phyloP scores from a whole-genome alignment of 1,140 invertebrate genomes.

The Prorops nasuta region DNA sequence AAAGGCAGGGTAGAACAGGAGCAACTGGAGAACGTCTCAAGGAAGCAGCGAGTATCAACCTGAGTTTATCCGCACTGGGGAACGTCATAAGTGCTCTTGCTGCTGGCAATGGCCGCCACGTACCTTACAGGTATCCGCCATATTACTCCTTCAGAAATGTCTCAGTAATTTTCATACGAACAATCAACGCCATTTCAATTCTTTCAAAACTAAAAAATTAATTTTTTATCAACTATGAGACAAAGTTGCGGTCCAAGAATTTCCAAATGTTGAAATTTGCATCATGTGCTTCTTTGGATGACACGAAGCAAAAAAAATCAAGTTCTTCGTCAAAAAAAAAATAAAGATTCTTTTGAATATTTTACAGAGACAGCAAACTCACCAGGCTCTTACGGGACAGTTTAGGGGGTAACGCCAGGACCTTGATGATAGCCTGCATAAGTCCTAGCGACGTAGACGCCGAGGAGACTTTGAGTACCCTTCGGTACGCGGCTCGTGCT shows the following conservation, averaged over 20 bases:
- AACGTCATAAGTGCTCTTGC: constrained; percentile 94
- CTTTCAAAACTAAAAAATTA: constrained; percentile 1
- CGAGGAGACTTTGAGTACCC: constrained; percentile 86
- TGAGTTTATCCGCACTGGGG: constrained; percentile 89
- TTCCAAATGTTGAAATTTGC: too few species aligned
- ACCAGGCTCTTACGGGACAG: constrained; percentile 86
- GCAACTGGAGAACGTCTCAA: constrained; percentile 84
- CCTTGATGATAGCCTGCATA: constrained; percentile 91
- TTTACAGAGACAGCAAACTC: constrained; percentile 89
- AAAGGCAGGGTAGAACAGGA: constrained; percentile 83
- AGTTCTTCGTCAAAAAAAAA: too few species aligned
- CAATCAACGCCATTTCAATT: background rate
- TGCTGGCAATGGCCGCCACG: constrained; percentile 84
- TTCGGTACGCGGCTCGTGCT: constrained; percentile 86
- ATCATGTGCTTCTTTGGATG: too few species aligned
- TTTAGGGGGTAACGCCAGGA: constrained; percentile 92
- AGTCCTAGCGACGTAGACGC: constrained; percentile 87
- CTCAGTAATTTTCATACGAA: too few species aligned
- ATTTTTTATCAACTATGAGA: constrained; percentile 11
- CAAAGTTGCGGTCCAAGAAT: too few species aligned
- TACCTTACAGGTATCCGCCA: constrained; percentile 75
- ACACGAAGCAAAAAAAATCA: too few species aligned
- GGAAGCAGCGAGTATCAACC: constrained; percentile 93
- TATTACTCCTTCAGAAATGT: too few species aligned
- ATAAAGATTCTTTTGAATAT: too few species aligned